Percentiles rank a stretch among this genome's conserved stretches.
phyloP scores from a whole-genome alignment of 2,113 vertebrate species.

The Lycaon pictus region DNA sequence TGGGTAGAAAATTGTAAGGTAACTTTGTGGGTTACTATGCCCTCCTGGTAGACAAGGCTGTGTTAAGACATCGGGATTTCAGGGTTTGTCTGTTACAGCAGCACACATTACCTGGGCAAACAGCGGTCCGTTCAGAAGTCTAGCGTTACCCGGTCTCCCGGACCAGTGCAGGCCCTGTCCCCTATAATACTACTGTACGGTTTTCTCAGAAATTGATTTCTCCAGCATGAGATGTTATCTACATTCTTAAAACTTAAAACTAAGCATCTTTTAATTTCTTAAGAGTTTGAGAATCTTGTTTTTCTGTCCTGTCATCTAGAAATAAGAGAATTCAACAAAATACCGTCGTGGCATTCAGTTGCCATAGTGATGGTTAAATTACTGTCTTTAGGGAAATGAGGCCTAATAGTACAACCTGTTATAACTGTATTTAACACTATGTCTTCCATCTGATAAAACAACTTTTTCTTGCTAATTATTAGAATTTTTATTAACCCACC shows the following conservation, averaged over 20 bases:
- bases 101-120: neutral
- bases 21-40: neutral
- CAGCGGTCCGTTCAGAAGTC: neutral
- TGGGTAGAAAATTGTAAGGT: neutral
- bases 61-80: neutral
- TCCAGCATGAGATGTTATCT: neutral
- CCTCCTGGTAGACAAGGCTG: rapidly evolving
- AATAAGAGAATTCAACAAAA: neutral
- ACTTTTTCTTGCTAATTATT: constrained; percentile 39
- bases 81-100: neutral
- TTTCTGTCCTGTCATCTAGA: neutral
- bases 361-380: neutral
- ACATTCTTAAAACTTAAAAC: neutral
- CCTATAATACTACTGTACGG: rapidly evolving
- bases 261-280: neutral
- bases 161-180: neutral
- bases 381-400: neutral
- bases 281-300: neutral
- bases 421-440: neutral
- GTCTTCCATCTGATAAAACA: neutral
- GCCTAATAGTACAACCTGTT: neutral
- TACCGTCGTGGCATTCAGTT: neutral
- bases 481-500: constrained; percentile 29
- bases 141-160: neutral
- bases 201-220: neutral